These are phyloP conservation scores for Peromyscus polionotus DNA, from an alignment of 2,113 vertebrate species.

Conservation along the genomic window DNA sequence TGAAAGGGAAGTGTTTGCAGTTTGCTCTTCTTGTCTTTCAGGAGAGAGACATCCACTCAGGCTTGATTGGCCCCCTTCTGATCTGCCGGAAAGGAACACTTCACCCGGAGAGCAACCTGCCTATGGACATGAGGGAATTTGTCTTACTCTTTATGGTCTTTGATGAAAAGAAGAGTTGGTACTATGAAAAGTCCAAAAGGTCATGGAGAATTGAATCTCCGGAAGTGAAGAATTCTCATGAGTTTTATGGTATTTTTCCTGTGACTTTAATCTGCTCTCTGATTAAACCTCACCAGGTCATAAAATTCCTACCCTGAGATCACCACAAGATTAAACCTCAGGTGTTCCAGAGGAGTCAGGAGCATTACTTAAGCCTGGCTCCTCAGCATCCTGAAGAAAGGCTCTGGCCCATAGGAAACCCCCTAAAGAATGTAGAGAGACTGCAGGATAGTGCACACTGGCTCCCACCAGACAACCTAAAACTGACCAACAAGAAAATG, in stretches of 20 bases:
- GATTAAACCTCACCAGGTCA: not conserved
- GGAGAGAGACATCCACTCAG: slow-evolving; percentile 96
- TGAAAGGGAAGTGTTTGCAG: not conserved
- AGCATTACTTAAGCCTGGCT: not conserved
- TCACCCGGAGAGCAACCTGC: slow-evolving; percentile 63
- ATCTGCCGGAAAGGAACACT: slow-evolving; percentile 93
- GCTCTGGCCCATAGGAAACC: not conserved
- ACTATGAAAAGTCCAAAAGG: slow-evolving; percentile 88
- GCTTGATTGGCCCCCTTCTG: slow-evolving; percentile 95
- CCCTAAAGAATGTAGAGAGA: not conserved
- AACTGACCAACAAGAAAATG: not conserved
- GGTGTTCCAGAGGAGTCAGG: not conserved
- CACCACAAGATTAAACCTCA: not conserved
- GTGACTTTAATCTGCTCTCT: slow-evolving; percentile 27
- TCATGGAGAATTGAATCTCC: slow-evolving; percentile 81
- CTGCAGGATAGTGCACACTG: not conserved
- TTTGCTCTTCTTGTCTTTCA: slow-evolving; percentile 81
- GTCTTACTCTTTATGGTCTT: slow-evolving; percentile 96
- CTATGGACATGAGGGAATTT: slow-evolving; percentile 89
- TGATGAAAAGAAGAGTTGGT: slow-evolving; percentile 98
- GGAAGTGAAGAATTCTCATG: slow-evolving; percentile 85
- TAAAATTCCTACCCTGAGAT: not conserved
- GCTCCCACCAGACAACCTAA: not conserved
- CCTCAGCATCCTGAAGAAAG: not conserved
- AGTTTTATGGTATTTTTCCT: slow-evolving; percentile 91